Evolutionary conservation across 2,797 vertebrate genomes (phyloP).

Genomic region (Monodelphis domestica): DNA sequence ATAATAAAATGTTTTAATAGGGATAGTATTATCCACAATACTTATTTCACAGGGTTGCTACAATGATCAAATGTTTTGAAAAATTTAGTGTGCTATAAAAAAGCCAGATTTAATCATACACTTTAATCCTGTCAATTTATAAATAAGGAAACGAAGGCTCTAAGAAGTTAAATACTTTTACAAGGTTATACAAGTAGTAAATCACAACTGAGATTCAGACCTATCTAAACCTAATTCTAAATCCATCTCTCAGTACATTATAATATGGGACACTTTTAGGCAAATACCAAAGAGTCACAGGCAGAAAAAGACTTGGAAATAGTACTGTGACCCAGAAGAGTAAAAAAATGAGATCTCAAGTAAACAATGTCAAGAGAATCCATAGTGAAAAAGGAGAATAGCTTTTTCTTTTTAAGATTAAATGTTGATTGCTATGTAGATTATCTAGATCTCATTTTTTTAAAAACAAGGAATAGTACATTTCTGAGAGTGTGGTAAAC

Average conservation of each 20-base stretch:
- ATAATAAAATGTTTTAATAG: background rate
- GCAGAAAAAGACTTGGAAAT: background rate
- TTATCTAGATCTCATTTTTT: constrained; percentile 57
- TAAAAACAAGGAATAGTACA: constrained; percentile 72
- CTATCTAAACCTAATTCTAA: background rate
- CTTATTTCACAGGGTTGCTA: background rate
- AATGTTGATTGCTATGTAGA: constrained; percentile 79
- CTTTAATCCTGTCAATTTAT: background rate
- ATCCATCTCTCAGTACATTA: background rate
- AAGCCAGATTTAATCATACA: background rate
- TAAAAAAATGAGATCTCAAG: constrained; percentile 52
- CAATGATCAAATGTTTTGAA: background rate
- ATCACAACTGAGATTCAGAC: background rate
- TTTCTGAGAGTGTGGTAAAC: constrained; percentile 58
- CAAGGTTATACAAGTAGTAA: background rate
- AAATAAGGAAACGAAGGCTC: background rate
- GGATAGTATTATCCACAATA: background rate
- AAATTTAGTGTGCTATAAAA: background rate
- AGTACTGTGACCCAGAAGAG: constrained; percentile 35
- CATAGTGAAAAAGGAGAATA: constrained; percentile 54
- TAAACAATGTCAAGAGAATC: constrained; percentile 57
- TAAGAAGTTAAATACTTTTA: background rate
- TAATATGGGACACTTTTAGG: background rate
- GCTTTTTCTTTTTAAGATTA: constrained; percentile 65
- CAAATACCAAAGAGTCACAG: background rate